A percentile compares a stretch with the other conserved stretches of the same genome.
phyloP scores from a whole-genome alignment of 2,797 vertebrate genomes.

The Nothura maculosa region DNA sequence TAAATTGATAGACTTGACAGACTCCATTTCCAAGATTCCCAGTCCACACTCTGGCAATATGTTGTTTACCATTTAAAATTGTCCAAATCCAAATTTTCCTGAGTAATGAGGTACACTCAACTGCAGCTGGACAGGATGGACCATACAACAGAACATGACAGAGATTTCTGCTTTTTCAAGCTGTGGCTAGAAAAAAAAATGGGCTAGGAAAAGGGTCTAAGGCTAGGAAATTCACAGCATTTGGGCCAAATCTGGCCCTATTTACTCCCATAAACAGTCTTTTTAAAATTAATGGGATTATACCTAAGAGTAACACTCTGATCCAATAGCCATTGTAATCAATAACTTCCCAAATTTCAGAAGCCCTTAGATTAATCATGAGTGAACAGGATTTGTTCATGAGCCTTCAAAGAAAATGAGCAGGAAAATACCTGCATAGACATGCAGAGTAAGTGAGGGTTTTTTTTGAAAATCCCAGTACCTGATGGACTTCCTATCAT shows the following conservation, averaged over 20 bases:
- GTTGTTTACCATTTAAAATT: slow-evolving; percentile 67
- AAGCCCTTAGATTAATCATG: not conserved
- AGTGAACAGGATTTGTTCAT: not conserved
- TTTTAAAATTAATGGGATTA: slow-evolving; percentile 6
- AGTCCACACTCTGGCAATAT: slow-evolving; percentile 65
- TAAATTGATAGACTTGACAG: slow-evolving; percentile 43
- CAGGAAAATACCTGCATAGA: not conserved
- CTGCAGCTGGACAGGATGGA: slow-evolving; percentile 68
- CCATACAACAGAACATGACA: slow-evolving; percentile 34
- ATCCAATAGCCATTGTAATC: not conserved
- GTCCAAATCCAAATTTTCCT: slow-evolving; percentile 71
- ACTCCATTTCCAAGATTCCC: slow-evolving; percentile 67
- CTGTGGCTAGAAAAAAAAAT: not conserved
- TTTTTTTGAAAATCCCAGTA: not conserved
- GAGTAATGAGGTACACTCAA: slow-evolving; percentile 68
- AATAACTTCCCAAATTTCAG: not conserved
- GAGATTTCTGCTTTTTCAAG: slow-evolving; percentile 51
- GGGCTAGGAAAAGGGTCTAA: too few species aligned
- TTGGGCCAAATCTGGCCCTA: slow-evolving; percentile 18
- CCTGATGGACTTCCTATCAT: not conserved
- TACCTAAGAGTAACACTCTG: not conserved
- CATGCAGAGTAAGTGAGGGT: not conserved
- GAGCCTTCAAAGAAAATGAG: not conserved
- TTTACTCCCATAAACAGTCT: slow-evolving; percentile 16
- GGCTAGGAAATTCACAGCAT: slow-evolving; percentile 43